phyloP scores from a whole-genome alignment of 2,797 vertebrate species.

The Pempheris klunzingeri region DNA sequence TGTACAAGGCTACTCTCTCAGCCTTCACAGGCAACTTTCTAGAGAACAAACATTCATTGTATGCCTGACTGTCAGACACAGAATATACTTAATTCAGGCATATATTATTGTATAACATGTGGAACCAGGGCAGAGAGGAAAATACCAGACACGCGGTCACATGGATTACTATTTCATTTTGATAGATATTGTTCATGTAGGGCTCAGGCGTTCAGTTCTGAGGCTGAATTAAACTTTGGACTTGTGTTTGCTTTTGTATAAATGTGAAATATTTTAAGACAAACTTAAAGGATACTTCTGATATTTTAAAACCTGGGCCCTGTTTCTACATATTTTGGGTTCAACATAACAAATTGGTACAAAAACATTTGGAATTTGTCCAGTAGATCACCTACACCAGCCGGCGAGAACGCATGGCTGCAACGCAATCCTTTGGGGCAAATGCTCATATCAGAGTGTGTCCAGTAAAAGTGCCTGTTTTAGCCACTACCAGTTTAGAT shows the following conservation, averaged over 20 bases:
- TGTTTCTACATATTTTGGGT: too few relatives aligned
- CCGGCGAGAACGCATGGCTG: too few relatives aligned
- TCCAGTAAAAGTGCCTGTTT: too few relatives aligned
- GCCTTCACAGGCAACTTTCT: neutral
- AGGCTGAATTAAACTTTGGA: neutral
- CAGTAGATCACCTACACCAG: too few relatives aligned
- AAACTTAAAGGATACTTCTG: too few relatives aligned
- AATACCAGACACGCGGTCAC: neutral
- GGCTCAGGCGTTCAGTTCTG: neutral
- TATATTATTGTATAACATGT: neutral
- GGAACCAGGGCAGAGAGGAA: neutral
- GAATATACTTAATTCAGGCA: neutral
- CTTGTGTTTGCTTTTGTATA: neutral
- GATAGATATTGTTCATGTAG: neutral
- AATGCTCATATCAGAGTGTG: too few relatives aligned
- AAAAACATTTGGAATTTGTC: too few relatives aligned
- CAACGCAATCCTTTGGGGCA: too few relatives aligned
- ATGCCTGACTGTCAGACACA: accelerated
- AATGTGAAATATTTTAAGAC: neutral
- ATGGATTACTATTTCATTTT: neutral
- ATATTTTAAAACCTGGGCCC: too few relatives aligned
- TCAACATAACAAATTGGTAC: too few relatives aligned
- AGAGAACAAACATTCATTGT: too few relatives aligned
- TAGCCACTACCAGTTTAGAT: too few relatives aligned
- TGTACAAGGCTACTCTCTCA: neutral